These are phyloP conservation scores for Hozukius guyotensis DNA, from an alignment of 2,797 vertebrate genomes.

Conservation along the genomic window DNA sequence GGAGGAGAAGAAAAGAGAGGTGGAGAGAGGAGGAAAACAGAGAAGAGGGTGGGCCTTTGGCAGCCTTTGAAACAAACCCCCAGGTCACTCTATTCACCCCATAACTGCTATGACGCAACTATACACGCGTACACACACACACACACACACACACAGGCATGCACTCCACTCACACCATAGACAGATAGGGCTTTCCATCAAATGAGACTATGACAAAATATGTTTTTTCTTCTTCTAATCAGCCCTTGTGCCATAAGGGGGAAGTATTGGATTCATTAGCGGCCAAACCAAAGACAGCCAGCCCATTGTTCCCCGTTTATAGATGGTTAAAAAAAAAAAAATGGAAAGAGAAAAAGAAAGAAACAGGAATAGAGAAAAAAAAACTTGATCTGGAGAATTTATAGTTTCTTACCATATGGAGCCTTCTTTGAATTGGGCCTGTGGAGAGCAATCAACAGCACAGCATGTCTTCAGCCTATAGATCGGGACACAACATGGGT, in stretches of 20 bases:
- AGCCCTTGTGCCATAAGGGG: slow-evolving; percentile 21
- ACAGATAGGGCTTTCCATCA: slow-evolving; percentile 45
- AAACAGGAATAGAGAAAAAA: slow-evolving; percentile 26
- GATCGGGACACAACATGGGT: slow-evolving; percentile 11
- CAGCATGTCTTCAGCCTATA: slow-evolving; percentile 8
- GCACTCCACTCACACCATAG: not conserved
- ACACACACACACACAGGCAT: not conserved
- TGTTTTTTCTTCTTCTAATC: slow-evolving; percentile 42
- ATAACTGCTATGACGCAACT: slow-evolving; percentile 29
- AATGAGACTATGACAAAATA: slow-evolving; percentile 41
- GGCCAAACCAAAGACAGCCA: slow-evolving; percentile 48
- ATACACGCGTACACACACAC: slow-evolving; percentile 2
- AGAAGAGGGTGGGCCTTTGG: slow-evolving; percentile 22
- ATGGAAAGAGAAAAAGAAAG: slow-evolving; percentile 14
- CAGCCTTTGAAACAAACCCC: slow-evolving; percentile 35
- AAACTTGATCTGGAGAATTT: slow-evolving; percentile 43
- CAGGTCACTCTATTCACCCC: slow-evolving; percentile 21
- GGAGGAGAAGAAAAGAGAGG: not conserved
- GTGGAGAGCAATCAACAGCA: slow-evolving; percentile 38
- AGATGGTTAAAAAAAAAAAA: not conserved
- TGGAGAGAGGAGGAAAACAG: slow-evolving; percentile 9
- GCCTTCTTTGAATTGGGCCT: slow-evolving; percentile 47
- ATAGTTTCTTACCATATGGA: slow-evolving; percentile 48
- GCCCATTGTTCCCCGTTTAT: slow-evolving; percentile 53
- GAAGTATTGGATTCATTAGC: slow-evolving; percentile 57